Conservation (phyloP, 2,797 vertebrate genomes). For the Pseudocheirus occidentalis region DNA sequence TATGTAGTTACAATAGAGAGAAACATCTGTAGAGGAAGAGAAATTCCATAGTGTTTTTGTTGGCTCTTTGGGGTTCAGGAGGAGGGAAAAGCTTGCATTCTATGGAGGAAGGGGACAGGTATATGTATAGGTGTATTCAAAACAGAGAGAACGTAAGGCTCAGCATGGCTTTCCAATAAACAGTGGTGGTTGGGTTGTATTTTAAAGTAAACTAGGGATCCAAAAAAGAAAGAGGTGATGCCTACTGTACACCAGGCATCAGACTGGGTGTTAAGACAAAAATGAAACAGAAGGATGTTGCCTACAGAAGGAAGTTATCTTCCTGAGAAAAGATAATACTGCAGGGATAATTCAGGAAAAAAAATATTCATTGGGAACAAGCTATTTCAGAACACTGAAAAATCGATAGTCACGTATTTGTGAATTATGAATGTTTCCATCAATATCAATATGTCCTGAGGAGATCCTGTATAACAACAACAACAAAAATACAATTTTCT, state of each 20-base stretch:
- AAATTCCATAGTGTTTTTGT: neutral
- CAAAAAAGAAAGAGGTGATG: too few species aligned
- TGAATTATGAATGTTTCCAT: neutral
- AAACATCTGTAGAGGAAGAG: neutral
- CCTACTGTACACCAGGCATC: too few species aligned
- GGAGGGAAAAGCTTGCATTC: neutral
- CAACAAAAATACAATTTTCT: neutral
- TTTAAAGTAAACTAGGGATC: too few species aligned
- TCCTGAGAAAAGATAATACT: neutral
- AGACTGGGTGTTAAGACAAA: too few species aligned
- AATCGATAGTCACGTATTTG: neutral
- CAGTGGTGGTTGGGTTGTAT: too few species aligned
- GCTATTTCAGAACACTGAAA: neutral
- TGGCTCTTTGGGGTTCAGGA: neutral
- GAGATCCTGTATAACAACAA: neutral
- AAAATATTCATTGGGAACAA: neutral
- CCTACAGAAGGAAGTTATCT: neutral
- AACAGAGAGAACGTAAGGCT: too few species aligned
- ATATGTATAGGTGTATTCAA: too few species aligned
- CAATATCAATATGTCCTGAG: neutral
- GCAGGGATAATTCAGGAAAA: neutral
- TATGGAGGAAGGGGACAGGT: too few species aligned
- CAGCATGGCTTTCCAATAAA: too few species aligned
- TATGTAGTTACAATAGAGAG: neutral
- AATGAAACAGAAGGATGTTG: neutral